Percentiles rank a stretch among this genome's conserved stretches.
phyloP scores from a whole-genome alignment of 1,140 invertebrate genomes.

The Dicyema japonicum region DNA sequence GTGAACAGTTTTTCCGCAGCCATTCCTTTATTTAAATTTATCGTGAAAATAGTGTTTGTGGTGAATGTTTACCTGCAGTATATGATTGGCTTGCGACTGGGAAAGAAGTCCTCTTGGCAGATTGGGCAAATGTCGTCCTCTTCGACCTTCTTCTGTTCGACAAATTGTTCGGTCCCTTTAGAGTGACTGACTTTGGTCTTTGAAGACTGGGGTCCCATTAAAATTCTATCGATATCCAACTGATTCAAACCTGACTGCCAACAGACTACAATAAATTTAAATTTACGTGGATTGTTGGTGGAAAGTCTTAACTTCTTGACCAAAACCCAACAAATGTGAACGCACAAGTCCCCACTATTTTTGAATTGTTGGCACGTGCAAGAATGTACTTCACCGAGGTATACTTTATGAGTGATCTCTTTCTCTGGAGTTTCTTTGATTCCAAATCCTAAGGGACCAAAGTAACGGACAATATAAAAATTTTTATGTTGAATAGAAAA shows the following conservation, averaged over 20 bases:
- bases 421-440: no score
- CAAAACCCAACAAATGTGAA: conserved; percentile 18
- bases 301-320: conserved; percentile 15
- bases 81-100: conserved; percentile 14
- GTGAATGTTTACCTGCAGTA: conserved; percentile 19
- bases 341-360: conserved; percentile 15
- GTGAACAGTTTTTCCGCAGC: conserved; percentile 3
- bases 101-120: conserved; percentile 18
- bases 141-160: conserved; percentile 12
- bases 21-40: no score
- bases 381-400: conserved; percentile 12
- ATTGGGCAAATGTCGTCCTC: conserved; percentile 19
- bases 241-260: conserved; percentile 18
- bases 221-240: conserved; percentile 14
- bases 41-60: conserved; percentile 20
- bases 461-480: no score
- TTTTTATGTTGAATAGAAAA: no score
- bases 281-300: conserved; percentile 12
- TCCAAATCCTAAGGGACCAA: no score
- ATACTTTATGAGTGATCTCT: conserved; percentile 9
- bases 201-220: conserved; percentile 6
- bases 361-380: conserved; percentile 14
- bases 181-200: conserved; percentile 1
- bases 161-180: conserved; percentile 4
- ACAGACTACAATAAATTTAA: conserved; percentile 8